Evolutionary conservation across 2,797 vertebrate genomes (phyloP), one percentile per base, ranked within the genome.

Genomic region (Zalophus californianus): DNA sequence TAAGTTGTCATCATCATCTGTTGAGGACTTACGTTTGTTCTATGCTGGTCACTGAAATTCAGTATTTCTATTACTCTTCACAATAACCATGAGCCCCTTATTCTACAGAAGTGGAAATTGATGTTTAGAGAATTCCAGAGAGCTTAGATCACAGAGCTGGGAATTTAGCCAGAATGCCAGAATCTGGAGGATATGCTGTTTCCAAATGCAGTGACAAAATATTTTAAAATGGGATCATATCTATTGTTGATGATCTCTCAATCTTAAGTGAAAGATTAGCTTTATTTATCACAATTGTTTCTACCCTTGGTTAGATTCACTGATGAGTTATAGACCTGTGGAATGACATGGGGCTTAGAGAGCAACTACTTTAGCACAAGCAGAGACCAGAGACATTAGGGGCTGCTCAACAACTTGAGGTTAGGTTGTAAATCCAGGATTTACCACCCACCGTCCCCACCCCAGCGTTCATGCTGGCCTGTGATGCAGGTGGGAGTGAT

Each of bases 361-460:
- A 29, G 21, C 2, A 58, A 23, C 15, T 58, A 7, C 3, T 32
- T 56, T 50, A 50, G 27, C 14, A 44, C 8, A 44, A 32, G 9
- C 23, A 35, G 29, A 92, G 38, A 62, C 15, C 13, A 25, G 27
- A 13, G 29, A 50, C 9, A 9, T 20, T 58, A 1, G 1, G 32
- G 3, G 5, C 10, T n/a, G 4, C 13, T 66, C 20, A 4, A 11
- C 0, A 11, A n/a, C 5, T 1, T 6, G 32, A 68, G 32, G 4
- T 15, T 15, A 29, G 16, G 5, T 5, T 66, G 14, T n/a, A 21
- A 79, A 1, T 12, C 9, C 18, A 72, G 54, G 25, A n/a, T 35
- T 35, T 84, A 14, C 4, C 12, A 15, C 4, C 10, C 10, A 1
- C 0, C 5, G 13, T 9, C 60, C 62, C 25, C 13, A 10, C 14